Evolutionary conservation across 2,888 invertebrate species (phyloP), one percentile per base, ranked within the genome.

Genomic region (Eupithecia centaureata): DNA sequence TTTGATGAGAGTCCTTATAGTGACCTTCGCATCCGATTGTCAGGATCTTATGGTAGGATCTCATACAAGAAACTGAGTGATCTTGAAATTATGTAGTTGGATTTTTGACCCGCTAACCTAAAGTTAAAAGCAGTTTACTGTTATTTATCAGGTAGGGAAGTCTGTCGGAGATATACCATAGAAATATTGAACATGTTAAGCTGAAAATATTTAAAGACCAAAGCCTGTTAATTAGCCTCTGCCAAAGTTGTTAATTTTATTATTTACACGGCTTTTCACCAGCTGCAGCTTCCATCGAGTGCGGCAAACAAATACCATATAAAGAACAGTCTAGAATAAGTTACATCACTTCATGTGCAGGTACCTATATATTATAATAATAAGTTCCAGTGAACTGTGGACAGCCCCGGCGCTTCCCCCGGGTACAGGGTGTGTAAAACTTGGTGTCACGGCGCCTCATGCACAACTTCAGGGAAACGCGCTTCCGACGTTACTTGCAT

Each of bases 1-100:
- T 67, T 71, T 60, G 71, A 73, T 73, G 71, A 72, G 60, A 4
- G 2, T 28, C 4, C 60, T 35, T 3, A 22, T 27, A 58, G 25
- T 58, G 54, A 8, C 35, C 52, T 61, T 47, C 33, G 10, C 35
- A n/a, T 54, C 8, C n/a, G 10, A 54, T n/a, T 8, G n/a, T n/a
- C n/a, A n/a, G n/a, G n/a, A n/a, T n/a, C n/a, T n/a, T n/a, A n/a
- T n/a, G n/a, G n/a, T n/a, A n/a, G n/a, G n/a, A 27, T 27, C 52
- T 22, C 10, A 10, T 12, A 47, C 22, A 10, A 22, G 22, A 32
- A 10, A 22, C 8, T 18, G 18, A n/a, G 0, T 12, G 47, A 10
- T 47, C n/a, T n/a, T n/a, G n/a, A n/a, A n/a, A n/a, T n/a, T n/a
- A n/a, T n/a, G n/a, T n/a, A n/a, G n/a, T n/a, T n/a, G n/a, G n/a